A percentile compares a stretch with the other conserved stretches of the same genome.
These are phyloP conservation scores for Drosophila pallidifrons DNA, from an alignment of 1,140 invertebrate species.

Conservation along the genomic window DNA sequence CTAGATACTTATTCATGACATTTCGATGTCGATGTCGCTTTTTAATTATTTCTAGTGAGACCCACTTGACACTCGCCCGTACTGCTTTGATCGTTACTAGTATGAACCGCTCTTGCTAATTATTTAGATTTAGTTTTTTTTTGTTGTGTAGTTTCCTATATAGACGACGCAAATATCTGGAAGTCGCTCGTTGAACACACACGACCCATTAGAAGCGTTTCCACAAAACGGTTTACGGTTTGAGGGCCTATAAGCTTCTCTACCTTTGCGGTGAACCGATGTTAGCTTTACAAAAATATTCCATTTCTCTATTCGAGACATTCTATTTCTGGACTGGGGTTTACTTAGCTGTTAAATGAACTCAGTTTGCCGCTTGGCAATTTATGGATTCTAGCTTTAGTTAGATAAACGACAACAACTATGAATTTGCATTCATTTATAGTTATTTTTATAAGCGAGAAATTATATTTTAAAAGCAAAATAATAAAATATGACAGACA, in stretches of 20 bases:
- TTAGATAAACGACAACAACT: background rate
- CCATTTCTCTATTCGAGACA: background rate
- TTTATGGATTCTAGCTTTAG: background rate
- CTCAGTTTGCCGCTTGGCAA: background rate
- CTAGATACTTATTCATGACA: background rate
- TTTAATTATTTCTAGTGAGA: slow-evolving; percentile 62
- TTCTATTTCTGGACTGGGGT: slow-evolving; percentile 18
- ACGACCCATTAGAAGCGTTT: slow-evolving; percentile 35
- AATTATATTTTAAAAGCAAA: too few species aligned
- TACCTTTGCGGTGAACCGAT: background rate
- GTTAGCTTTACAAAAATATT: slow-evolving; percentile 9
- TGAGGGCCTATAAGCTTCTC: slow-evolving; percentile 4
- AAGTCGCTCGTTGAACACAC: slow-evolving; percentile 33
- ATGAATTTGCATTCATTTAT: background rate
- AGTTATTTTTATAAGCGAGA: too few species aligned
- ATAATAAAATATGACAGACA: too few species aligned
- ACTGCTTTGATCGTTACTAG: slow-evolving; percentile 42
- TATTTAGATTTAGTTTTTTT: slow-evolving; percentile 56
- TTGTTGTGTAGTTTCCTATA: slow-evolving; percentile 38
- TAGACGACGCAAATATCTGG: slow-evolving; percentile 33
- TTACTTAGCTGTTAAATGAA: slow-evolving; percentile 22
- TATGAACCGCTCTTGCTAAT: slow-evolving; percentile 51
- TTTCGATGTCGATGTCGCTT: slow-evolving; percentile 27
- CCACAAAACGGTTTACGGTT: slow-evolving; percentile 2
- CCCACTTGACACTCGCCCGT: slow-evolving; percentile 53